These are phyloP conservation scores for Cettia cetti DNA, from an alignment of 2,113 vertebrate species.

Conservation along the genomic window DNA sequence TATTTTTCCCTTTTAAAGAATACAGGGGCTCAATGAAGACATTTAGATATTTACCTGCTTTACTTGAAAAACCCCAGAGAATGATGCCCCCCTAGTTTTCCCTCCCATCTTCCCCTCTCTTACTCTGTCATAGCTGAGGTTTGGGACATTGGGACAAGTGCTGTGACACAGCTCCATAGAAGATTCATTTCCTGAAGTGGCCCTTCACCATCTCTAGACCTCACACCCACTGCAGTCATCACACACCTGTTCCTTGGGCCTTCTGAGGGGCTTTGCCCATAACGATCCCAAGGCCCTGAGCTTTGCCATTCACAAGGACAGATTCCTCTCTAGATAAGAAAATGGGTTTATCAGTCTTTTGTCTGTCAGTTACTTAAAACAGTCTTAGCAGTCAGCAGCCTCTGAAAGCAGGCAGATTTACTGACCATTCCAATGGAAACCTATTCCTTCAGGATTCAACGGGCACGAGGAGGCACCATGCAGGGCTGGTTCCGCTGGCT, in stretches of 20 bases:
- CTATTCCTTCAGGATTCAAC: background rate
- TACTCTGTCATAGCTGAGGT: background rate
- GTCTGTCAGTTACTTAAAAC: background rate
- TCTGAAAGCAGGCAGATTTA: background rate
- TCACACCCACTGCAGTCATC: background rate
- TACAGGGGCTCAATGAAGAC: background rate
- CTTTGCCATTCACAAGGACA: background rate
- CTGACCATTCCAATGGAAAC: background rate
- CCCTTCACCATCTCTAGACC: background rate
- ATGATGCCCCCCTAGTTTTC: rapidly evolving
- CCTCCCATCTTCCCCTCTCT: background rate
- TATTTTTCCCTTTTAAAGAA: background rate
- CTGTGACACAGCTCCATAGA: background rate
- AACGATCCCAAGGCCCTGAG: rapidly evolving
- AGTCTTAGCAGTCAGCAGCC: background rate
- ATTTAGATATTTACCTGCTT: background rate
- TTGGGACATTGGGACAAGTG: background rate
- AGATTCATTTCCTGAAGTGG: background rate
- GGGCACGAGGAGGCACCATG: background rate
- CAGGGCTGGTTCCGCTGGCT: background rate
- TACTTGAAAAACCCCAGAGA: background rate
- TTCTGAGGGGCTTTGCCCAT: rapidly evolving
- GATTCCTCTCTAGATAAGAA: background rate
- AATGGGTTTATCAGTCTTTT: background rate
- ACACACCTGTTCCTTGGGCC: background rate